Percentiles rank a stretch among this genome's conserved stretches.
phyloP scores from a whole-genome alignment of 2,113 vertebrate genomes.

The Microtus ochrogaster region DNA sequence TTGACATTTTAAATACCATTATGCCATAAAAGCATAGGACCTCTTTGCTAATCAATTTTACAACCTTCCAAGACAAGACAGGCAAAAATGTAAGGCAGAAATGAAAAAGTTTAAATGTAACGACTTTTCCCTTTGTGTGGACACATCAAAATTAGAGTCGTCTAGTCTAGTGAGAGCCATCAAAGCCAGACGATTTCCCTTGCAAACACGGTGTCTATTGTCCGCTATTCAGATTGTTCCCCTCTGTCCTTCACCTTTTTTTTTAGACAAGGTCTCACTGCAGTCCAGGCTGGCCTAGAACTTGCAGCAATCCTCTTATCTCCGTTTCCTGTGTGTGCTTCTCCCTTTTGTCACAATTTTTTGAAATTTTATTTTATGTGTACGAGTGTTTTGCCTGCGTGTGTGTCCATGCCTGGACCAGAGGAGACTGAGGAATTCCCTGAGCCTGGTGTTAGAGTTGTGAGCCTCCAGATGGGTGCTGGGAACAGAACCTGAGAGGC shows the following conservation, averaged over 20 bases:
- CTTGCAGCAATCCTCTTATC: not conserved
- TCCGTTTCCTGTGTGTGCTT: no score
- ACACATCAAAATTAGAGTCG: constrained; percentile 6
- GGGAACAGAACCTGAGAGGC: not conserved
- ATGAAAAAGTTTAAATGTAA: constrained; percentile 54
- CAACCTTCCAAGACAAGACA: constrained; percentile 22
- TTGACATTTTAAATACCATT: constrained; percentile 64
- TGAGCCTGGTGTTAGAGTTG: not conserved
- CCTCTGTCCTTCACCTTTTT: no score
- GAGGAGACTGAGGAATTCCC: not conserved
- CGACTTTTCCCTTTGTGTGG: not conserved
- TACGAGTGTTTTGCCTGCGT: not conserved
- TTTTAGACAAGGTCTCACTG: not conserved
- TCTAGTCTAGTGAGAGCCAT: not conserved
- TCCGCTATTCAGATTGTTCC: no score
- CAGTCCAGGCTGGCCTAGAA: not conserved
- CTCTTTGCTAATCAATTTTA: constrained; percentile 54
- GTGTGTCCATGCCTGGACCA: not conserved
- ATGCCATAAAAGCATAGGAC: constrained; percentile 56
- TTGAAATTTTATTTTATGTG: not conserved
- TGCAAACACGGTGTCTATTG: not conserved
- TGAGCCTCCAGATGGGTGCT: not conserved
- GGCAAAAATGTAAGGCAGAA: constrained; percentile 51
- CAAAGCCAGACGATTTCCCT: not conserved
- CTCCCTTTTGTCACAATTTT: not conserved